Percentiles rank a stretch among this genome's conserved stretches.
Evolutionary conservation across 2,888 invertebrate species (phyloP).

Genomic region (Troglohyphantes excavatus): DNA sequence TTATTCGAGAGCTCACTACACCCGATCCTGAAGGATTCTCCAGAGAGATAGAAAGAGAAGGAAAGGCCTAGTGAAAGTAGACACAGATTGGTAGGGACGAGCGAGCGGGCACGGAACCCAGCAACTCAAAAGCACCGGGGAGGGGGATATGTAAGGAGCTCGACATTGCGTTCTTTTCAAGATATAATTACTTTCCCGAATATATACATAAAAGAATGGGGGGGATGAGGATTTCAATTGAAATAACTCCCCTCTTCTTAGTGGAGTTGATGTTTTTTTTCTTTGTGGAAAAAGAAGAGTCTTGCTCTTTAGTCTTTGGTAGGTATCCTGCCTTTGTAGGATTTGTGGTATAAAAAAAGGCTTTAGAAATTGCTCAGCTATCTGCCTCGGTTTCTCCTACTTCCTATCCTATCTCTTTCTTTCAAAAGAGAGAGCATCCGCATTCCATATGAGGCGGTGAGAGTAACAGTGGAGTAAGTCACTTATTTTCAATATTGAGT

Average conservation of each 20-base stretch:
- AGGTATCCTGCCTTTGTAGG: background rate
- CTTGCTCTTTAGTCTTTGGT: slow-evolving; percentile 71
- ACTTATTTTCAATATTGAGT: slow-evolving; percentile 41
- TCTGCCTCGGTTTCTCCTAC: slow-evolving; percentile 21
- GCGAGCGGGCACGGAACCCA: background rate
- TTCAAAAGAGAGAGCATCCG: slow-evolving; percentile 33
- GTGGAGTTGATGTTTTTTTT: slow-evolving; percentile 55
- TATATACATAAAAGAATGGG: slow-evolving; percentile 27
- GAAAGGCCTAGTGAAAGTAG: slow-evolving; percentile 16
- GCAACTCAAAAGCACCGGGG: slow-evolving; percentile 2
- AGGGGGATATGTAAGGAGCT: background rate
- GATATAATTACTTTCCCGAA: slow-evolving; percentile 69
- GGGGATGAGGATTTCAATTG: background rate
- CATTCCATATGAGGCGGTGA: background rate
- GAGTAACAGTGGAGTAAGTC: background rate
- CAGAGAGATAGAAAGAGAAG: background rate
- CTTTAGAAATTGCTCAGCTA: slow-evolving; percentile 72
- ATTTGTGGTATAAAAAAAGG: slow-evolving; percentile 14
- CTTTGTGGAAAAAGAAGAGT: slow-evolving; percentile 24
- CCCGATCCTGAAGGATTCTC: background rate
- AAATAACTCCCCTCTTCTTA: slow-evolving; percentile 19
- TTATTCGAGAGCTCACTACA: background rate
- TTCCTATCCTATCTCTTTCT: slow-evolving; percentile 8
- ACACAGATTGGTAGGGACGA: background rate
- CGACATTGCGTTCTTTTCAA: slow-evolving; percentile 53